Conservation (phyloP, 2,888 invertebrate species). For the Bombylius major region DNA sequence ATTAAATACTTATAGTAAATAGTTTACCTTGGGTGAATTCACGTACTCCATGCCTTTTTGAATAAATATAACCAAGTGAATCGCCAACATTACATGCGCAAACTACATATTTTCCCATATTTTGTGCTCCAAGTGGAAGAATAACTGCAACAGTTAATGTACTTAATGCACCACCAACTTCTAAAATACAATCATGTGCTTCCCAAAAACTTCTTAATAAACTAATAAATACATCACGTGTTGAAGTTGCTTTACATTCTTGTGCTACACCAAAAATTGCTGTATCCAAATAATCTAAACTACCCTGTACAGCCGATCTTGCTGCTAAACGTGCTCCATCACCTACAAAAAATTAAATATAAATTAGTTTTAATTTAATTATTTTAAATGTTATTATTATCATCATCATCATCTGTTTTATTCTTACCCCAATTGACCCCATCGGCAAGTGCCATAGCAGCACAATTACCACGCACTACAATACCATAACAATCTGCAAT, state of each 20-base stretch:
- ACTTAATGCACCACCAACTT: conserved; percentile 69
- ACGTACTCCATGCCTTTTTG: conserved; percentile 60
- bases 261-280: conserved; percentile 45
- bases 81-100: conserved; percentile 86
- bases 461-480: conserved; percentile 56
- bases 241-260: conserved; percentile 37
- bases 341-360: conserved; percentile 28
- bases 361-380: conserved; percentile 1
- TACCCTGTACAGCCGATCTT: conserved; percentile 75
- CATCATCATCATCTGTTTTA: too few species aligned
- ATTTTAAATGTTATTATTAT: not conserved
- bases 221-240: conserved; percentile 62
- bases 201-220: conserved; percentile 69
- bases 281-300: conserved; percentile 67
- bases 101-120: conserved; percentile 47
- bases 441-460: conserved; percentile 70
- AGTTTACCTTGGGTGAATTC: conserved; percentile 59
- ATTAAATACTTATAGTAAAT: not conserved
- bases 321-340: conserved; percentile 73
- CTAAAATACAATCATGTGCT: conserved; percentile 71
- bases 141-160: conserved; percentile 72
- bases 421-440: conserved; percentile 77
- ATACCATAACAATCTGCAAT: conserved; percentile 81
- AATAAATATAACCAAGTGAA: conserved; percentile 76
- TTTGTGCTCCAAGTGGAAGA: conserved; percentile 40